Percentiles rank a stretch among this genome's conserved stretches.
phyloP scores from a whole-genome alignment of 2,113 vertebrate genomes.

The Alligator mississippiensis region DNA sequence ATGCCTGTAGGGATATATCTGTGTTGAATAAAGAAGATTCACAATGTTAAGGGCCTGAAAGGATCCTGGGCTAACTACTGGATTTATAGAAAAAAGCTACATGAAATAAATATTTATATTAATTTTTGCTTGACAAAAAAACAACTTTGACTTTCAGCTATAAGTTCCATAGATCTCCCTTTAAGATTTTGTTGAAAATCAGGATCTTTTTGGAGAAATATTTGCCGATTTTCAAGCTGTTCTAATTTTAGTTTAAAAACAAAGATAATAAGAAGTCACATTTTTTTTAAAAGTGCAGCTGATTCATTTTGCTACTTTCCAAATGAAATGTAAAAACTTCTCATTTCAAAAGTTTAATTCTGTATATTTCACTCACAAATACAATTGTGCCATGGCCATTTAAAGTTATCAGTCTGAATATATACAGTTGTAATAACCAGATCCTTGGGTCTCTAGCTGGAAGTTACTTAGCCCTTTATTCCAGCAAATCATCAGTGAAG shows the following conservation, averaged over 20 bases:
- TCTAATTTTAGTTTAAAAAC: background rate
- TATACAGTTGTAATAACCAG: background rate
- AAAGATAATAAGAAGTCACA: background rate
- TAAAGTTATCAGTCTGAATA: background rate
- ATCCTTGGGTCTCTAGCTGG: background rate
- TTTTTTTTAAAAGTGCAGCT: background rate
- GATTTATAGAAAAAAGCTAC: background rate
- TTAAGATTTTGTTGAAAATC: background rate
- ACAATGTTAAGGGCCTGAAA: background rate
- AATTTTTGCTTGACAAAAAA: background rate
- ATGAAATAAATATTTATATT: background rate
- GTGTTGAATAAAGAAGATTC: background rate
- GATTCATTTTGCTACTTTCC: background rate
- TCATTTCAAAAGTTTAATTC: background rate
- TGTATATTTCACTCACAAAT: background rate
- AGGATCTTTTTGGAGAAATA: background rate
- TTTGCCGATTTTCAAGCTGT: background rate
- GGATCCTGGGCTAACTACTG: background rate
- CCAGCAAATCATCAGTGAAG: background rate
- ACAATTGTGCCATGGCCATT: background rate
- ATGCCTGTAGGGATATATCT: background rate
- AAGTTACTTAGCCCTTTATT: background rate
- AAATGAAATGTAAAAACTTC: background rate
- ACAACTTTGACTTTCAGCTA: background rate
- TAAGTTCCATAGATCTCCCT: background rate